Conservation (phyloP, 2,797 vertebrate genomes). For the Leptatherina wallacei region DNA sequence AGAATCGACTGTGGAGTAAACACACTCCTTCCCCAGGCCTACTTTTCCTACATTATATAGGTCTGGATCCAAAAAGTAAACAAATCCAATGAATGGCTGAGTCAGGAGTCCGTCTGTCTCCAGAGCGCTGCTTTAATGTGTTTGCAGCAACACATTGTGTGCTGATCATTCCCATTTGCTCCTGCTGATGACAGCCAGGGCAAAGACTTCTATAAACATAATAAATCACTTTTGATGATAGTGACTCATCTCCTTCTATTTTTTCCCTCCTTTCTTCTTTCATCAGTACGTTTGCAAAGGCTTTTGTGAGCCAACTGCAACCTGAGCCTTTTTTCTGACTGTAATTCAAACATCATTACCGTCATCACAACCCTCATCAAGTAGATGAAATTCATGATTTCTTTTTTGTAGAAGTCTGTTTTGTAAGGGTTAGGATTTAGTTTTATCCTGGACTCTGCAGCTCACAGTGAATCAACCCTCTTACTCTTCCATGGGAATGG, state of each 20-base stretch:
- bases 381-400: conserved; percentile 27
- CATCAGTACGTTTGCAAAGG: conserved; percentile 31
- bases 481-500: conserved; percentile 56
- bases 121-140: conserved; percentile 56
- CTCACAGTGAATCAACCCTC: conserved; percentile 59
- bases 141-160: conserved; percentile 47
- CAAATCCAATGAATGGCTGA: conserved; percentile 33
- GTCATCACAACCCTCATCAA: conserved; percentile 37
- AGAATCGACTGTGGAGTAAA: conserved; percentile 11
- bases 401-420: conserved; percentile 13
- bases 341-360: conserved; percentile 52
- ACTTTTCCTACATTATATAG: conserved; percentile 28
- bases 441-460: conserved; percentile 12
- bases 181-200: conserved; percentile 64
- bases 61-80: conserved; percentile 54
- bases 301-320: conserved; percentile 42
- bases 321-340: conserved; percentile 41
- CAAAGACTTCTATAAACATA: conserved; percentile 65
- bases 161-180: conserved; percentile 43
- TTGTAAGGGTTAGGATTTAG: conserved; percentile 1
- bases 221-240: conserved; percentile 72
- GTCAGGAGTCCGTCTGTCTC: conserved; percentile 51
- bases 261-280: conserved; percentile 11
- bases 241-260: conserved; percentile 52
- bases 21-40: conserved; percentile 13